Percentiles rank a stretch among this genome's conserved stretches.
phyloP scores from a whole-genome alignment of 2,113 vertebrate species.

The Amphiprion ocellaris region DNA sequence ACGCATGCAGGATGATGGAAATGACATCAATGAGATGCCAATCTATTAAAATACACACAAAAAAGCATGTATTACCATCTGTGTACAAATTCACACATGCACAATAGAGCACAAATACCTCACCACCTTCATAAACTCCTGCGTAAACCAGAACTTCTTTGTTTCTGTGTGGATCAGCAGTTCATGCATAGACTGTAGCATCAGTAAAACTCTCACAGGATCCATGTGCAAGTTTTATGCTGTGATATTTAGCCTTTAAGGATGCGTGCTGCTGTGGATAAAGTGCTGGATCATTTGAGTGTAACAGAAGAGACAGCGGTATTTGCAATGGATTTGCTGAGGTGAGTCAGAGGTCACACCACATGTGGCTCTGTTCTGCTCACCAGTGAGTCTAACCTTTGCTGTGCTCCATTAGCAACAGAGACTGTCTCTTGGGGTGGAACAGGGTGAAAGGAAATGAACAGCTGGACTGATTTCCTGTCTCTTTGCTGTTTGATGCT shows the following conservation, averaged over 20 bases:
- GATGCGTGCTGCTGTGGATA: conserved; percentile 37
- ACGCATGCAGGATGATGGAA: not conserved
- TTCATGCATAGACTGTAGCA: conserved; percentile 33
- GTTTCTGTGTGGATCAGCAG: conserved; percentile 37
- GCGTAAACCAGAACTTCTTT: conserved; percentile 31
- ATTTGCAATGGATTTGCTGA: conserved; percentile 63
- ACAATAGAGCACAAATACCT: conserved; percentile 2
- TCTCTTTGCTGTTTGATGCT: conserved; percentile 52
- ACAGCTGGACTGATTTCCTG: conserved; percentile 59
- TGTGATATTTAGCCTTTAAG: conserved; percentile 54
- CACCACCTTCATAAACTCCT: conserved; percentile 21
- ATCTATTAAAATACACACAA: conserved; percentile 6
- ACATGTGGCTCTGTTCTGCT: conserved; percentile 46
- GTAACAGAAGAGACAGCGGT: conserved; percentile 39
- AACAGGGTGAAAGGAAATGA: conserved; percentile 55
- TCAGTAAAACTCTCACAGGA: conserved; percentile 33
- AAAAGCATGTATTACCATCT: not conserved
- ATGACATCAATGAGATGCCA: conserved; percentile 32
- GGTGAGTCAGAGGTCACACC: conserved; percentile 69
- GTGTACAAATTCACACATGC: conserved; percentile 19
- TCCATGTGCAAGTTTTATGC: conserved; percentile 36
- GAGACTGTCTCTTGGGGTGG: conserved; percentile 39
- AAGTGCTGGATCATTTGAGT: conserved; percentile 56
- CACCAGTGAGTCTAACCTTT: conserved; percentile 74
- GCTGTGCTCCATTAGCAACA: conserved; percentile 65